Base-by-base conservation (phyloP, 1,140 invertebrate genomes). In the Drosophila novamexicana region DNA sequence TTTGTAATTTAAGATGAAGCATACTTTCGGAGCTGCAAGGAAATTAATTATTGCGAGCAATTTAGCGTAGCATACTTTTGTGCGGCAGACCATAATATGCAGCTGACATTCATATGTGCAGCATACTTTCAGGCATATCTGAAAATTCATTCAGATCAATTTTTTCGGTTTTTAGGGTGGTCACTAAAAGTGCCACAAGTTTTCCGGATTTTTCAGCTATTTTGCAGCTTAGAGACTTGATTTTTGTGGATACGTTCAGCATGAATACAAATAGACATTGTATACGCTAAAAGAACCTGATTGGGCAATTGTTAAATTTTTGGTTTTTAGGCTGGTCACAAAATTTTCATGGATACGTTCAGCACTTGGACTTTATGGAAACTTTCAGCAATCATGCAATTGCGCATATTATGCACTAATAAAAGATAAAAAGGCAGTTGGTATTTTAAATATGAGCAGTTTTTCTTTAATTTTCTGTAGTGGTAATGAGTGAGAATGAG, bases 401-500 rank as follows among this genome's bases (percentile, higher is more conserved):
- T 42, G 40, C n/a, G 1, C 1, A 7, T 2, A 16, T 16, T 0
- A 16, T 45, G 14, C 14, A 45, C 7, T 45, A 45, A 45, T 45
- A 7, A 8, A 45, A 45, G 1, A 16, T 16, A 45, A 45, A 7
- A 47, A 10, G n/a, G 32, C 29, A 18, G 2, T 22, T 5, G 29
- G n/a, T 37, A 16, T 22, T 22, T 49, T 1, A 40, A 36, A 36
- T 53, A 29, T 29, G 22, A 29, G 22, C 22, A 22, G 22, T 29
- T 29, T 16, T 36, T 37, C 14, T 53, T 53, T n/a, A 32, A 10
- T 34, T 29, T 57, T 42, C 40, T 14, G 18, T 68, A 52, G 59
- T 78, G 47, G 29, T 22, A 52, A 18, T 40, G 12, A 40, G 16
- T 58, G 62, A 71, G 76, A 83, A 83, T 42, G 6, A 42, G 34